Evolutionary conservation across 2,113 vertebrate species (phyloP).

Genomic region (Etia nguti): DNA sequence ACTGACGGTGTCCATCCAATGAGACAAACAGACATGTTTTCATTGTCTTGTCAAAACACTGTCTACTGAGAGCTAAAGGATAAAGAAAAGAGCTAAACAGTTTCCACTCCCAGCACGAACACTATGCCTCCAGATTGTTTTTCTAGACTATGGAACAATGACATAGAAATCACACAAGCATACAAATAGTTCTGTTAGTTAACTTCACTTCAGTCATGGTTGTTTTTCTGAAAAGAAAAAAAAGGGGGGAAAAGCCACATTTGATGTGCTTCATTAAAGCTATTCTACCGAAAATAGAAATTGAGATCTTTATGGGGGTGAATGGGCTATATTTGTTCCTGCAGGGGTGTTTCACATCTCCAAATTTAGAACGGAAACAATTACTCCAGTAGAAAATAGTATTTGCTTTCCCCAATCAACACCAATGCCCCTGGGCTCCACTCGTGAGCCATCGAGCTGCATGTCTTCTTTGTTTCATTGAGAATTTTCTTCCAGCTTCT

Average conservation of each 20-base stretch:
- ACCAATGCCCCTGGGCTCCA: constrained; percentile 63
- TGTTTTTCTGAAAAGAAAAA: neutral
- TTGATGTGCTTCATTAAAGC: constrained; percentile 43
- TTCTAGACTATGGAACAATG: neutral
- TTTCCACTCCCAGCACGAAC: neutral
- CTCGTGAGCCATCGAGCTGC: constrained; percentile 65
- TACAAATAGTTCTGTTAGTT: neutral
- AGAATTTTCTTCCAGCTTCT: constrained; percentile 68
- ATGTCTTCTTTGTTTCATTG: constrained; percentile 77
- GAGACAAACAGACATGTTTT: constrained; percentile 36
- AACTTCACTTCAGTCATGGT: neutral
- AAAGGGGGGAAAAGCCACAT: neutral
- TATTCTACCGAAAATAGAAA: constrained; percentile 48
- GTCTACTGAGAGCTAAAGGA: neutral
- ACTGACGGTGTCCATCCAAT: constrained; percentile 31
- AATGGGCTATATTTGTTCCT: constrained; percentile 57
- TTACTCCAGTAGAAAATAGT: constrained; percentile 64
- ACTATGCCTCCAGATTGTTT: neutral
- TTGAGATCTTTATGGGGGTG: constrained; percentile 43
- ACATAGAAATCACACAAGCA: neutral
- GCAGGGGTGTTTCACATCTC: constrained; percentile 47
- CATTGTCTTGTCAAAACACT: constrained; percentile 29
- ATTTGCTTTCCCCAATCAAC: constrained; percentile 73
- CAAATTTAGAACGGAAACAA: constrained; percentile 74
- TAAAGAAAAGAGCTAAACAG: constrained; percentile 5